A percentile compares a stretch with the other conserved stretches of the same genome.
Conservation (phyloP, 2,888 invertebrate species). For the Andrena haemorrhoa region DNA sequence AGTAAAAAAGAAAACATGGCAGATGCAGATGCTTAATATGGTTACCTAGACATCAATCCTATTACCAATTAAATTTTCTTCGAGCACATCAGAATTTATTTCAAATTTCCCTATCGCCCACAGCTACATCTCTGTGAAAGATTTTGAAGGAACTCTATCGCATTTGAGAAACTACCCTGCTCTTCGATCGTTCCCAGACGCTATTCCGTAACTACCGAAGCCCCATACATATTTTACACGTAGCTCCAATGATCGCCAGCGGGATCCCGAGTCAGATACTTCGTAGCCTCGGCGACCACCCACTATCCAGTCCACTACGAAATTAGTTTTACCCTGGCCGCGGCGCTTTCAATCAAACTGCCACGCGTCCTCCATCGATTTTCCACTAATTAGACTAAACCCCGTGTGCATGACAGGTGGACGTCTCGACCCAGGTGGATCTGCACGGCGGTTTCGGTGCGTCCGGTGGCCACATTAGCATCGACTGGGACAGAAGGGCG, state of each 20-base stretch:
- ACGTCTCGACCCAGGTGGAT: slow-evolving; percentile 84
- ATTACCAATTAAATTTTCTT: no score
- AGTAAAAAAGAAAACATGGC: no score
- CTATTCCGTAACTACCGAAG: no score
- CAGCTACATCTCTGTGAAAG: no score
- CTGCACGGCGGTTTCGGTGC: slow-evolving; percentile 80
- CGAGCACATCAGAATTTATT: no score
- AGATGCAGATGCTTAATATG: no score
- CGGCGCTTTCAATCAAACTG: slow-evolving; percentile 35
- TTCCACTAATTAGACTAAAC: slow-evolving; percentile 47
- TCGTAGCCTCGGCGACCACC: not conserved
- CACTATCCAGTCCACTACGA: slow-evolving; percentile 13
- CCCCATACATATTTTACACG: no score
- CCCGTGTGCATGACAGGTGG: slow-evolving; percentile 77
- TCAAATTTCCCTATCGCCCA: no score
- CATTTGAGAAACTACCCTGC: not conserved
- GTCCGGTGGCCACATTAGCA: slow-evolving; percentile 85
- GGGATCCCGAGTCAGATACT: not conserved
- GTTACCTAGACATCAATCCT: no score
- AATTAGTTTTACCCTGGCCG: slow-evolving; percentile 41
- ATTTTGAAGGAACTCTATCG: no score
- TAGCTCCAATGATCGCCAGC: not conserved
- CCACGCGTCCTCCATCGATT: slow-evolving; percentile 47
- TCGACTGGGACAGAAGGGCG: slow-evolving; percentile 84
- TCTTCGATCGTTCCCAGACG: no score